phyloP scores from a whole-genome alignment of 2,797 vertebrate genomes.

The Acropternis orthonyx region DNA sequence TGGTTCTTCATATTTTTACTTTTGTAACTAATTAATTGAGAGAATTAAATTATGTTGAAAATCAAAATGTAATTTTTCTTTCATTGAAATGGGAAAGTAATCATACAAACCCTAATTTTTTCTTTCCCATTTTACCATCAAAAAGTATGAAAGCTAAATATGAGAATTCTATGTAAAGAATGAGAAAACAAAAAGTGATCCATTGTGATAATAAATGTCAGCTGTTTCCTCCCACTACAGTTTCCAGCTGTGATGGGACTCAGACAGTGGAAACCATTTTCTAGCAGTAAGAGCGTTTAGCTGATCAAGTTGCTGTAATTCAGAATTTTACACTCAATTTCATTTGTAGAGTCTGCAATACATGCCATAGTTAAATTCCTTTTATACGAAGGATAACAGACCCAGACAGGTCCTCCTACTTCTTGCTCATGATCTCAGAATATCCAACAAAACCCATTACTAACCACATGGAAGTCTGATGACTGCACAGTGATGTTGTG shows the following conservation, averaged over 20 bases:
- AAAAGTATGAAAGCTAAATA: background rate
- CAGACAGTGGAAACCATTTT: background rate
- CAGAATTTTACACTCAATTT: slow-evolving; percentile 17
- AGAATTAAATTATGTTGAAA: background rate
- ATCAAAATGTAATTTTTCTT: background rate
- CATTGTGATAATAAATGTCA: background rate
- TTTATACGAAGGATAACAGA: background rate
- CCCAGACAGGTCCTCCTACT: background rate
- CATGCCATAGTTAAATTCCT: background rate
- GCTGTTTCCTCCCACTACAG: background rate
- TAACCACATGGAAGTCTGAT: background rate
- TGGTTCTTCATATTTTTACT: background rate
- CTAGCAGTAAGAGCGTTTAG: background rate
- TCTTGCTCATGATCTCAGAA: background rate
- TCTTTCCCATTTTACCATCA: background rate
- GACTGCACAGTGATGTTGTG: background rate
- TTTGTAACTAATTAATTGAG: background rate
- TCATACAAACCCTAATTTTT: background rate
- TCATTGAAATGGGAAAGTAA: background rate
- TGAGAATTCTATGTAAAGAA: background rate
- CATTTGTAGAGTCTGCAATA: background rate
- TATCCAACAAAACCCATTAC: background rate
- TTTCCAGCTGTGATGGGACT: background rate
- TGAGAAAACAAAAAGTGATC: background rate
- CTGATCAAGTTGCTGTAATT: background rate